phyloP scores from a whole-genome alignment of 2,888 invertebrate species.

The Unio pictorum region DNA sequence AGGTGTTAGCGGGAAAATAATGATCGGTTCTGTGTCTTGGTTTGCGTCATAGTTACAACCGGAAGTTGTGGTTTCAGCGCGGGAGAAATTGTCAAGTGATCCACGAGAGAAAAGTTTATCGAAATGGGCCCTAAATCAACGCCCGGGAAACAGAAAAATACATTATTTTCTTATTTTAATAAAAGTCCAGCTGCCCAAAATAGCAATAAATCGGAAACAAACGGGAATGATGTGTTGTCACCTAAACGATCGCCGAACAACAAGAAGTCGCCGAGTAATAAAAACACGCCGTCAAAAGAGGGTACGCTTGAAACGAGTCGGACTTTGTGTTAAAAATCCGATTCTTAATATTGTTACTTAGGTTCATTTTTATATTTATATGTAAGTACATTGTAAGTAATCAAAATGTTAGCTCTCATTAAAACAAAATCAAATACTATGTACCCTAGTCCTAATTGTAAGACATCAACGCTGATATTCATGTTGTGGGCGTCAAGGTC shows the following conservation, averaged over 20 bases:
- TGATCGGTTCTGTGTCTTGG: no score
- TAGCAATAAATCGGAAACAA: constrained; percentile 6
- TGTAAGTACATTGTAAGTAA: no score
- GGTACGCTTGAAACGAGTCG: neutral
- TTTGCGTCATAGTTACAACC: neutral
- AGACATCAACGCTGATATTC: no score
- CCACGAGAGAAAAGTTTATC: neutral
- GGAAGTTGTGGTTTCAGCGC: constrained; percentile 18
- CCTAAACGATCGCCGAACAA: constrained; percentile 54
- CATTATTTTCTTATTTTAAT: constrained; percentile 55
- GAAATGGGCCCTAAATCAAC: constrained; percentile 44
- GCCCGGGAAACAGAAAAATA: constrained; percentile 48
- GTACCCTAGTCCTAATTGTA: no score
- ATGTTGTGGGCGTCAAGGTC: no score
- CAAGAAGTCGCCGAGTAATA: constrained; percentile 5
- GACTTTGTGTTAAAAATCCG: no score
- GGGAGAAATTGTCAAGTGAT: constrained; percentile 12
- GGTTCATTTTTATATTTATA: no score
- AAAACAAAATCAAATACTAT: no score
- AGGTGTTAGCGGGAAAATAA: no score
- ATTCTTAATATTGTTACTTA: no score
- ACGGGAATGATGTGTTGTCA: constrained; percentile 43
- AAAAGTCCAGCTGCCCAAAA: constrained; percentile 42
- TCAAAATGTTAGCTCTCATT: no score
- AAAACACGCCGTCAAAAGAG: constrained; percentile 1